These are phyloP conservation scores for Falco naumanni DNA, from an alignment of 2,797 vertebrate species.

Conservation along the genomic window DNA sequence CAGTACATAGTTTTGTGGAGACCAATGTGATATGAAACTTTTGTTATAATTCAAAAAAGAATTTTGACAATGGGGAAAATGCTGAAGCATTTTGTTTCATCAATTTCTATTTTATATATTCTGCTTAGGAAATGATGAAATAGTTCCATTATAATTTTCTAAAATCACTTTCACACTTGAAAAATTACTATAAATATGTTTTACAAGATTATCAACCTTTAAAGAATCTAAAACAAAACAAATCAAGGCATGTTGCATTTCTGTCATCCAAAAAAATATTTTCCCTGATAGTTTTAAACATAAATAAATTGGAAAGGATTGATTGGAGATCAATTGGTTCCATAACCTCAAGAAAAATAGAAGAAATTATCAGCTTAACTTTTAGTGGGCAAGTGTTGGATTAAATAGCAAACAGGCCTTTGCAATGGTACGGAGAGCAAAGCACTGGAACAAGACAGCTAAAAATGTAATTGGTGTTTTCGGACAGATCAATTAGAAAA, in stretches of 20 bases:
- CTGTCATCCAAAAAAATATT: background rate
- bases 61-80: background rate
- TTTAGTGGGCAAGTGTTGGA: background rate
- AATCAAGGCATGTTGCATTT: background rate
- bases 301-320: background rate
- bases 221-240: background rate
- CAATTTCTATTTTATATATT: background rate
- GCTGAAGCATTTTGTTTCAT: background rate
- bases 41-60: background rate
- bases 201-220: background rate
- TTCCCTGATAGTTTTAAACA: background rate
- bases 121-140: background rate
- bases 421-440: background rate
- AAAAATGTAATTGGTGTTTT: background rate
- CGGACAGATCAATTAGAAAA: background rate
- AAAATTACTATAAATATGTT: background rate
- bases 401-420: background rate
- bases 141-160: background rate
- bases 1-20: background rate
- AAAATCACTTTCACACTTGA: background rate
- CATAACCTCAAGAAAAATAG: background rate
- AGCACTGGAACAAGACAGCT: background rate
- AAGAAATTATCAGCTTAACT: background rate
- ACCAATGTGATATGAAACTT: background rate
- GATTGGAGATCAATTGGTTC: background rate